phyloP scores from a whole-genome alignment of 2,113 vertebrate species.

The Cricetomys ansorgei region DNA sequence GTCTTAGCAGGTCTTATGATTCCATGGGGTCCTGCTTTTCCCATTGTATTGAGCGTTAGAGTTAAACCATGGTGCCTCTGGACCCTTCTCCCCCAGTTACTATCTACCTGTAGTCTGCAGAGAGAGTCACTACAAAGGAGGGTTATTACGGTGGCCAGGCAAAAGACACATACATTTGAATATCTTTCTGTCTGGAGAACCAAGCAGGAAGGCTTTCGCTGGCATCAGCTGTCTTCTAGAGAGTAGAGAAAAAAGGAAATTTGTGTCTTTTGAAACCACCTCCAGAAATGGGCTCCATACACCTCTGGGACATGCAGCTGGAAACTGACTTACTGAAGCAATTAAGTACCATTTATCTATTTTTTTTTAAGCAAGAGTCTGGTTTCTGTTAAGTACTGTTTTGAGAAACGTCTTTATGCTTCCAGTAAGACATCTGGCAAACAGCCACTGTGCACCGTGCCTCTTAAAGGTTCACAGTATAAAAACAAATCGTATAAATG shows the following conservation, averaged over 20 bases:
- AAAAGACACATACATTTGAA: background rate
- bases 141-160: background rate
- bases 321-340: constrained; percentile 27
- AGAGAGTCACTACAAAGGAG: background rate
- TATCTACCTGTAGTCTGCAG: background rate
- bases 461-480: constrained; percentile 11
- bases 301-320: background rate
- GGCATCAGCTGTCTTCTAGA: background rate
- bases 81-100: background rate
- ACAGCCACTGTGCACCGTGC: constrained; percentile 9
- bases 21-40: background rate
- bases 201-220: background rate
- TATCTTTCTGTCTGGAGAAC: background rate
- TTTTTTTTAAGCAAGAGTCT: background rate
- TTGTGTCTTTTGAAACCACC: background rate
- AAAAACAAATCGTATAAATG: constrained; percentile 3
- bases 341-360: constrained; percentile 1
- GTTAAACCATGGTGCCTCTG: background rate
- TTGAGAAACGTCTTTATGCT: constrained; percentile 35
- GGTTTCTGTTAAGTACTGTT: constrained; percentile 39
- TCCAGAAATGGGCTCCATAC: background rate
- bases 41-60: background rate
- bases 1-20: background rate
- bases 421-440: constrained; percentile 58
- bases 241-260: background rate